Evolutionary conservation across 2,797 vertebrate species (phyloP).

Genomic region (Smutsia gigantea): DNA sequence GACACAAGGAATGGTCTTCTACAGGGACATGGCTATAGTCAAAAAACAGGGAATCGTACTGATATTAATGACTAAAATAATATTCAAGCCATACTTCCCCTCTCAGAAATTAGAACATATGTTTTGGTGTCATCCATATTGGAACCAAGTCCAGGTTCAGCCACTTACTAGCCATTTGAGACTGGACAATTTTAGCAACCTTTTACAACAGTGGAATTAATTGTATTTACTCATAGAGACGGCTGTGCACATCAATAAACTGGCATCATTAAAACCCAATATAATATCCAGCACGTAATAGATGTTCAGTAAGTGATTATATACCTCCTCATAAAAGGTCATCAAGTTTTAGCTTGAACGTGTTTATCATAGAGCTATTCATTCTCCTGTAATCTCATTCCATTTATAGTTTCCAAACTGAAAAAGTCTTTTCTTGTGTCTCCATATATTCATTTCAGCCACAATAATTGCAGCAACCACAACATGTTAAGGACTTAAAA

Average conservation of each 20-base stretch:
- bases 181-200: background rate
- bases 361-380: background rate
- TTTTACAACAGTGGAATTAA: background rate
- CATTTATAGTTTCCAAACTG: background rate
- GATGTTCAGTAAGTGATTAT: background rate
- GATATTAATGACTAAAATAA: background rate
- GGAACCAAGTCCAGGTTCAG: background rate
- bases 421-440: background rate
- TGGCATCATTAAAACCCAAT: background rate
- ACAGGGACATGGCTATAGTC: background rate
- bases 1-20: background rate
- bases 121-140: background rate
- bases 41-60: background rate
- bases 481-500: background rate
- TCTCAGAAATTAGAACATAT: background rate
- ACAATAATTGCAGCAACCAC: background rate
- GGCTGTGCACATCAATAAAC: conserved; percentile 4
- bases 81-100: background rate
- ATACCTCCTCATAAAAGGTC: background rate
- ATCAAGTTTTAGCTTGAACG: background rate
- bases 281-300: background rate
- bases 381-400: background rate
- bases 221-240: background rate
- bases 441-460: background rate
- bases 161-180: background rate